Base-by-base conservation (phyloP, 2,797 vertebrate genomes). In the Enteromius anoplus region DNA sequence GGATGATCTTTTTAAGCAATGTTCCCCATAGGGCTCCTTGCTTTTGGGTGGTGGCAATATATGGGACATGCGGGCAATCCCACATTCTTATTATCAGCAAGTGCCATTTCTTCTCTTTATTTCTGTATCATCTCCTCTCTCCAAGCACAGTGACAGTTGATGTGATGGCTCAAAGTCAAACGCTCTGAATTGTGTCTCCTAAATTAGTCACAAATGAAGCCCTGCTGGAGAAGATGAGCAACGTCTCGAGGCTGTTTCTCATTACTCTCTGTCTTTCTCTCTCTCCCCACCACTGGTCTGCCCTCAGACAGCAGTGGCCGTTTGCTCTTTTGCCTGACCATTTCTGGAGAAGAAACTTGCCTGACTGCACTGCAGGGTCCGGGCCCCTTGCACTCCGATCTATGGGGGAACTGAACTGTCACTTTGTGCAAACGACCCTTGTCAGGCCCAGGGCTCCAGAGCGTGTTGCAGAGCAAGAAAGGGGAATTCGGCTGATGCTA, bases 201-300 rank as follows among this genome's bases (percentile, higher is more conserved):
- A 88, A 87, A 91, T 90, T 89, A 85, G 85, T 75, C 84, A 82
- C 80, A 90, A 86, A 90, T 86, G 86, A 87, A 87, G 78, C 72
- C 83, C 78, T 82, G 89, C 89, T 86, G 72, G 34, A 68, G 86
- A 85, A 88, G 91, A 88, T 76, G 88, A 89, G 86, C 78, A 83
- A 75, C 83, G 85, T 91, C 85, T 86, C 45, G 71, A 84, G 87
- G 82, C 77, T 85, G 86, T 89, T 85, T 91, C 82, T 91, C 84
- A 84, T 84, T 87, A 72, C 85, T 83, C 49, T 85, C 60, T 84
- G 60, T 82, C 86, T 75, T 69, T 78, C 14, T 64, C 15, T 75
- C 71, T 78, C 26, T 64, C 15, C 75, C 55, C 49, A 78, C 26
- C 81, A 62, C 40, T 55, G 58, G 64, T 85, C 75, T 86, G 87